These are phyloP conservation scores for Plotosus lineatus DNA, from an alignment of 2,113 vertebrate species.

Conservation along the genomic window DNA sequence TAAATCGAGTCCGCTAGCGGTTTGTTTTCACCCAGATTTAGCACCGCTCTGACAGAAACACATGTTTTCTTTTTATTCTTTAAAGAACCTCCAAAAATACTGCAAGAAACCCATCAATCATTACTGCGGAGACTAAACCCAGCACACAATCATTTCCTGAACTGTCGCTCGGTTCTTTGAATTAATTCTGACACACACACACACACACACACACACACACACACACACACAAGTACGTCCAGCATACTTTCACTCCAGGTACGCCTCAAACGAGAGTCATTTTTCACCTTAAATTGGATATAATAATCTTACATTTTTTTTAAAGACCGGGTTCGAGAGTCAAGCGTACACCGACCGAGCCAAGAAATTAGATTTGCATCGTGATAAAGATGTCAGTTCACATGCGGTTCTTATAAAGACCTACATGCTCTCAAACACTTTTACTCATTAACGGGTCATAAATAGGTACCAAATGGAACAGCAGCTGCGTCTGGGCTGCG, in stretches of 20 bases:
- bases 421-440: conserved; percentile 49
- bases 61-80: neutral
- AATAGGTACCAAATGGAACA: conserved; percentile 54
- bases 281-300: conserved; percentile 50
- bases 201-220: conserved; percentile 15
- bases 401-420: conserved; percentile 67
- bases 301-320: conserved; percentile 50
- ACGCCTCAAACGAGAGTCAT: conserved; percentile 47
- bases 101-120: neutral
- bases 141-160: neutral
- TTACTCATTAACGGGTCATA: conserved; percentile 58
- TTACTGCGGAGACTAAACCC: neutral
- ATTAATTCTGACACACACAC: neutral
- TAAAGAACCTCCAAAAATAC: neutral
- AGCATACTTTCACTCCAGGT: conserved; percentile 61
- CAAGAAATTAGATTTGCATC: conserved; percentile 57
- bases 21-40: neutral
- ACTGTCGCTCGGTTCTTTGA: neutral
- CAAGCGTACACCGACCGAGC: neutral
- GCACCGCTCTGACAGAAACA: neutral
- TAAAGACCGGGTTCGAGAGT: conserved; percentile 26
- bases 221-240: conserved; percentile 30
- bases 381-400: conserved; percentile 54
- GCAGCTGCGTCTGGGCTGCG: conserved; percentile 8
- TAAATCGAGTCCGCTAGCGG: neutral